Base-by-base conservation (phyloP, 2,888 invertebrate genomes). In the Cantharis rufa region DNA sequence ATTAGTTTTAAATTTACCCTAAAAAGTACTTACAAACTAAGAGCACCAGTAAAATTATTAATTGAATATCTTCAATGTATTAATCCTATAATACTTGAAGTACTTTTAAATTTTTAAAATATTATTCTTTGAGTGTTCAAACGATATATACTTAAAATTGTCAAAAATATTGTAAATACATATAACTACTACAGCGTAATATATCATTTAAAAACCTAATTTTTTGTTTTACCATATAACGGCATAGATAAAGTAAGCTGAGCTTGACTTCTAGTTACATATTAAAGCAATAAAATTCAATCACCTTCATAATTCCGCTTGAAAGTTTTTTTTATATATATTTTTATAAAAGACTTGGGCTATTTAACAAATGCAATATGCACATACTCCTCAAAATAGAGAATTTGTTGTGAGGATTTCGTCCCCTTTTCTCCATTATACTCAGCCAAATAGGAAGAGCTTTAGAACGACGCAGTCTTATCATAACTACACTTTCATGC, bases 401-500 rank as follows among this genome's bases (percentile, higher is more conserved):
- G 76, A 76, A 76, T 76, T 76, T 76, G 72, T 76, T 76, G 76
- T 76, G 70, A 72, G 61, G 76, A 70, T 72, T 70, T 70, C 71
- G 69, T 68, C 71, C 69, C 72, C 76, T 69, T 69, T 28, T 69
- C 72, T 72, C 72, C 73, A 73, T 76, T 76, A 70, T 76, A 69
- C 62, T 72, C 72, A 70, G 13, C 72, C 64, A 76, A 76, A 72
- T 70, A 70, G 73, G 73, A 72, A 70, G 69, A 69, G 73, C 70
- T 70, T 70, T 71, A 32, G 70, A 70, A 70, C 70, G 73, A 76
- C 76, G 76, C 76, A 72, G 76, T 76, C 72, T 76, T 76, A 76
- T 76, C 76, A 73, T 73, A 76, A 76, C 70, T 73, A 76, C 73
- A 73, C 76, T 76, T 70, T 72, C 76, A 72, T 70, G 76, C 66